Conservation (phyloP, 1,140 invertebrate genomes). For the Chelonus insularis region DNA sequence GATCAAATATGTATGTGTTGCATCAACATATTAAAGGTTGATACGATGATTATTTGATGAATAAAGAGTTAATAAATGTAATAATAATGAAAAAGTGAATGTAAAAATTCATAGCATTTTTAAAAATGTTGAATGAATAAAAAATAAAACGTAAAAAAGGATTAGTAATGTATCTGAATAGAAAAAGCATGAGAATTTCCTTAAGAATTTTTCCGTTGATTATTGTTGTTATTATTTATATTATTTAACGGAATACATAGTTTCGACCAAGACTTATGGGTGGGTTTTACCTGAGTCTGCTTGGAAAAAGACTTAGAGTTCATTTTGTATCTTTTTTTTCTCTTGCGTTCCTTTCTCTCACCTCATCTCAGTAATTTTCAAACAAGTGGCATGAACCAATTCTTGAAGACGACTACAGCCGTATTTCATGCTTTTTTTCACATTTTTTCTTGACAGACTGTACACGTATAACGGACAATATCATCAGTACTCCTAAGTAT, state of each 20-base stretch:
- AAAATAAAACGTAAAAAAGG: neutral
- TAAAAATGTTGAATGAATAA: neutral
- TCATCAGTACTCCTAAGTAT: conserved; percentile 21
- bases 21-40: too few species aligned
- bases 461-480: conserved; percentile 24
- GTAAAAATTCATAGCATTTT: too few species aligned
- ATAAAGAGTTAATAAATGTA: too few species aligned
- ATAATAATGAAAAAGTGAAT: too few species aligned
- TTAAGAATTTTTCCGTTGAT: neutral
- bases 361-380: conserved; percentile 21
- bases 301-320: neutral
- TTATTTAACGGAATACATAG: neutral
- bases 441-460: neutral
- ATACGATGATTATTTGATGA: too few species aligned
- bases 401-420: conserved; percentile 14
- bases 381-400: neutral
- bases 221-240: neutral
- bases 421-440: neutral
- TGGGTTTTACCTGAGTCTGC: neutral
- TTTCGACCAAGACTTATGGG: neutral
- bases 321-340: neutral
- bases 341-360: neutral
- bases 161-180: neutral
- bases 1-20: too few species aligned
- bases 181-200: neutral